Evolutionary conservation across 2,797 vertebrate genomes (phyloP), one percentile per base, ranked within the genome.

Genomic region (Acropternis orthonyx): DNA sequence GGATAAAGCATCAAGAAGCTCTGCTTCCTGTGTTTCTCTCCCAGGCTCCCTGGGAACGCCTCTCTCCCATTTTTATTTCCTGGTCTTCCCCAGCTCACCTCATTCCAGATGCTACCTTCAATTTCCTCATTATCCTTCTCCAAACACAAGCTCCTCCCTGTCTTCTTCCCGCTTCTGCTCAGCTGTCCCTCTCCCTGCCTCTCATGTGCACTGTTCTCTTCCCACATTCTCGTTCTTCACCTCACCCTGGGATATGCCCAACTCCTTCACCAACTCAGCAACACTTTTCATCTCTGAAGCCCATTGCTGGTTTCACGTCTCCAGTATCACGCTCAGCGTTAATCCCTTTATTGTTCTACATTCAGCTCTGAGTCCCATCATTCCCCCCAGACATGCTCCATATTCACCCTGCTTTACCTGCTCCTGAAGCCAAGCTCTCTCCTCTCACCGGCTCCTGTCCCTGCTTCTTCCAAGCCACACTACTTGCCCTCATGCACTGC

Each of bases 181-280:
- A 75, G 30, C 7, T 30, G 23, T 32, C 24, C 11, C 41, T 7
- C 51, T 24, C 32, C 13, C 9, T 23, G 34, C 37, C 43, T 52
- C 32, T 58, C 44, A 63, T 1, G 5, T 32, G 26, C 49, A n/a
- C 15, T n/a, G 34, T 51, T 37, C 14, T 77, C 27, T 21, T 30
- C 16, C 36, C 30, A 48, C 4, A 0, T 41, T 83, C 39, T 37
- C 49, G 6, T n/a, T 49, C 54, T 62, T 52, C 34, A 37, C 28
- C 62, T 52, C 32, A 41, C 22, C 58, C 23, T 30, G 43, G 3
- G 3, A 43, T 36, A 82, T 23, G 4, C 4, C 36, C n/a, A 59
- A 14, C 7, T 39, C 59, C 49, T 68, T 73, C 51, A 82, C 15
- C 0, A 0, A 54, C 16, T 28, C 3, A 12, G 22, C n/a, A 86